Evolutionary conservation across 2,888 invertebrate genomes (phyloP), one percentile per base, ranked within the genome.

Genomic region (Escarpia spicata): DNA sequence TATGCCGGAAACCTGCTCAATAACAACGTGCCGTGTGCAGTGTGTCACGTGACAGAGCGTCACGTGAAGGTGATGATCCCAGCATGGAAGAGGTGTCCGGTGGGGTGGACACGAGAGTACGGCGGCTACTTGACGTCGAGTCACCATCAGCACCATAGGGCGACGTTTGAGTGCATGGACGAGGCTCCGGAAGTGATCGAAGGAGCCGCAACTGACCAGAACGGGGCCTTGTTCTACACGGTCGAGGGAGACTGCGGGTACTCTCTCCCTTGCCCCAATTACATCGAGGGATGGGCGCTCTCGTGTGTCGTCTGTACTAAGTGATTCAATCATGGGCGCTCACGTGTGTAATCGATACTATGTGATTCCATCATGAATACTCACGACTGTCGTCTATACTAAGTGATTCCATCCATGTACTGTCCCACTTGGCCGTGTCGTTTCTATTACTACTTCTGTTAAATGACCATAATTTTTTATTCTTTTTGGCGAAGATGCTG

Each of bases 291-390:
- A 26, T 92, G 92, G 90, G 93, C 93, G 91, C 75, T 95, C 9
- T 93, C 94, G 89, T 95, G 95, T 93, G 94, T 93, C 75, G 94
- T 95, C 4, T 95, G 95, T 91, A 92, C 93, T 4, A 94, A 52
- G 60, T 93, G 90, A 92, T 4, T 58, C n/a, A n/a, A 92, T 6
- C 58, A 6, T 52, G 52, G 52, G 52, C 52, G 52, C 52, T 52
- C 52, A 52, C 52, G 52, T 52, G 52, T 52, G 52, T 52, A 1
- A 8, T 43, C 45, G 9, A 12, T 3, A 58, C 60, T 90, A 31
- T 1, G 12, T 90, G n/a, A 0, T 3, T 90, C 52, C 31, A 92
- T 15, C 58, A 52, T 52, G 52, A 2, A 15, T 9, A 15, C 52
- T 52, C 8, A 52, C 52, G 52, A 9, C 8, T 45, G 45, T 45